Base-by-base conservation (phyloP, 2,888 invertebrate genomes). In the Lochmaea capreae region DNA sequence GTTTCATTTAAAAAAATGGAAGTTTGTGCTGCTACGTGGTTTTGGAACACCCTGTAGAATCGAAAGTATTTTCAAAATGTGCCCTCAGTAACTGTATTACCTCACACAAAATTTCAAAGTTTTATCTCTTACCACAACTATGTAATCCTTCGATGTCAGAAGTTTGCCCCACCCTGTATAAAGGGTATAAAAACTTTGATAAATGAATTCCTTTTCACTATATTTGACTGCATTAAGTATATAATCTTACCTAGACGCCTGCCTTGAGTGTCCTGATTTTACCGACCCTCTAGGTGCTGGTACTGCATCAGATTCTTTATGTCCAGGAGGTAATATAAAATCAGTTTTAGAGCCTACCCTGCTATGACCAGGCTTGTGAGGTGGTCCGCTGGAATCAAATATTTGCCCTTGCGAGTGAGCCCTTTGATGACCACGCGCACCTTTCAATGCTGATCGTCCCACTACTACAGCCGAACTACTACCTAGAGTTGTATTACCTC, bases 381-480 rank as follows among this genome's bases (percentile, higher is more conserved):
- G 77, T 85, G 86, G 71, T 26, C 76, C 80, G 11, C 71, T 66
- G 2, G 78, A 76, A 80, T 93, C 94, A 72, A 92, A 91, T 77
- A 96, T 95, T 87, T 95, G 95, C 0, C 96, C 96, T 83, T 96
- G 96, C 8, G 95, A 95, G 82, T 95, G 92, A 67, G 96, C 96
- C 74, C 95, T 90, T 85, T 95, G 83, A 71, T 80, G 84, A 59
- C 80, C 83, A 26, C 80, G 79, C 58, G 77, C 91, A 1, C 93
- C 92, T 85, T 94, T 95, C 83, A 95, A 90, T 5, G 90, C 91
- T 16, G 91, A 91, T 49, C 94, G 89, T 6, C 91, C 89, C 52
- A 87, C 85, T 42, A 83, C 82, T 18, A 83, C 83, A 33, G 85
- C 85, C 22, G 86, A 84, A 54, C 84, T 83, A 67, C 84, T 83